Evolutionary conservation across 2,797 vertebrate species (phyloP).

Genomic region (Necrosyrtes monachus): DNA sequence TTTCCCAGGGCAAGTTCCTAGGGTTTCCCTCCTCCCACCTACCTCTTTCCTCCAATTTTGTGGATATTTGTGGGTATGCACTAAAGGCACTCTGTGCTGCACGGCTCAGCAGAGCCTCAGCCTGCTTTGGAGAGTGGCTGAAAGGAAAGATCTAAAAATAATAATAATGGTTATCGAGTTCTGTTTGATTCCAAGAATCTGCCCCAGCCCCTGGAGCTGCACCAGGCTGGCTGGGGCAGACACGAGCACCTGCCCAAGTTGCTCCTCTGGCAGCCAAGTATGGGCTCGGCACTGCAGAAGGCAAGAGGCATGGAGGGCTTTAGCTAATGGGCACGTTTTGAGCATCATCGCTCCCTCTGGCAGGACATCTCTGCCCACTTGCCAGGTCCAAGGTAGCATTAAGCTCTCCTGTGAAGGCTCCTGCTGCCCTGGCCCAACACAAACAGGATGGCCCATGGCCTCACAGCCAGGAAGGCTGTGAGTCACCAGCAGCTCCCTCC

Average conservation of each 20-base stretch:
- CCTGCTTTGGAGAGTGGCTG: not conserved
- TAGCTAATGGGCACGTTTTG: not conserved
- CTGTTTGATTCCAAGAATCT: not conserved
- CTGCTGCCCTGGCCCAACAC: not conserved
- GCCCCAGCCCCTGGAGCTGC: not conserved
- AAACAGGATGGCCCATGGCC: not conserved
- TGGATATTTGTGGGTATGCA: slow-evolving; percentile 3
- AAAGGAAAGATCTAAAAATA: slow-evolving; percentile 1
- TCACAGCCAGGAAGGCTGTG: not conserved
- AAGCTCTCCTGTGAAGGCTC: not conserved
- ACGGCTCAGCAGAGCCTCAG: not conserved
- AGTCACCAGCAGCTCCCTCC: not conserved
- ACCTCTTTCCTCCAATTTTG: slow-evolving; percentile 32
- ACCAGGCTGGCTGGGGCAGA: not conserved
- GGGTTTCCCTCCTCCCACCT: slow-evolving; percentile 29
- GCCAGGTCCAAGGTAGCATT: not conserved
- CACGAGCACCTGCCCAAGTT: not conserved
- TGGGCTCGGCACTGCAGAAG: not conserved
- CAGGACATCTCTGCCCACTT: not conserved
- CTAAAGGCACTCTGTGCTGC: not conserved
- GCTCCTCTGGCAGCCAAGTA: not conserved
- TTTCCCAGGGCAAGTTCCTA: slow-evolving; percentile 1
- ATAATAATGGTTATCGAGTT: not conserved
- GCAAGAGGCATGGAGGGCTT: not conserved
- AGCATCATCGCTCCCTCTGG: not conserved